Evolutionary conservation across 2,797 vertebrate species (phyloP).

Genomic region (Pangasius larnaudii): DNA sequence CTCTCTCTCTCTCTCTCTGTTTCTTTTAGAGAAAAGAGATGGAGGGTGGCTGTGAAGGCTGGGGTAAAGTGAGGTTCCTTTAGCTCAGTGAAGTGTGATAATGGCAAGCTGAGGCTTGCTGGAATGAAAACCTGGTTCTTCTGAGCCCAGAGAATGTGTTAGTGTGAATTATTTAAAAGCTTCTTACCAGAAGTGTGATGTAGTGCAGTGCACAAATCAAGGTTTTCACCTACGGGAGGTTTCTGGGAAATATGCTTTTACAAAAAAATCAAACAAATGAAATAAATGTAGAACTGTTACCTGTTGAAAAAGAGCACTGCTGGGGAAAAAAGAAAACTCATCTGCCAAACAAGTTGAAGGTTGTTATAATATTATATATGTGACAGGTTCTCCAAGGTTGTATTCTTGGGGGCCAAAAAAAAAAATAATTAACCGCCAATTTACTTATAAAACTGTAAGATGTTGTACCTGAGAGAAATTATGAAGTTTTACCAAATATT

Average conservation of each 20-base stretch:
- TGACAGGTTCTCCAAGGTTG: not conserved
- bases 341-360: not conserved
- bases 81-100: slow-evolving; percentile 49
- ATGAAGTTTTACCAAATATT: not conserved
- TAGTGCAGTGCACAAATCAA: slow-evolving; percentile 5
- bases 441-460: not conserved
- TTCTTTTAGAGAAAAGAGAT: not conserved
- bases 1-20: slow-evolving; percentile 29
- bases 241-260: not conserved
- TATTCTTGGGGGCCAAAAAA: not conserved
- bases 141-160: slow-evolving; percentile 30
- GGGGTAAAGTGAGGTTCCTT: slow-evolving; percentile 30
- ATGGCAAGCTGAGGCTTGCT: slow-evolving; percentile 45
- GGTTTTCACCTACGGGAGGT: not conserved
- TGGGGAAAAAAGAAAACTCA: not conserved
- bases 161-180: slow-evolving; percentile 51
- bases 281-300: not conserved
- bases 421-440: not conserved
- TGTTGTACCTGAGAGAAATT: not conserved
- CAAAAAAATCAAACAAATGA: not conserved
- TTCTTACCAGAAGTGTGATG: slow-evolving; percentile 18
- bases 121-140: slow-evolving; percentile 32
- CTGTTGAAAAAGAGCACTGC: not conserved
- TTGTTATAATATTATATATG: not conserved
- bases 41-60: slow-evolving; percentile 9